Base-by-base conservation (phyloP, 2,888 invertebrate species). In the Macrosoma leucophasiata region DNA sequence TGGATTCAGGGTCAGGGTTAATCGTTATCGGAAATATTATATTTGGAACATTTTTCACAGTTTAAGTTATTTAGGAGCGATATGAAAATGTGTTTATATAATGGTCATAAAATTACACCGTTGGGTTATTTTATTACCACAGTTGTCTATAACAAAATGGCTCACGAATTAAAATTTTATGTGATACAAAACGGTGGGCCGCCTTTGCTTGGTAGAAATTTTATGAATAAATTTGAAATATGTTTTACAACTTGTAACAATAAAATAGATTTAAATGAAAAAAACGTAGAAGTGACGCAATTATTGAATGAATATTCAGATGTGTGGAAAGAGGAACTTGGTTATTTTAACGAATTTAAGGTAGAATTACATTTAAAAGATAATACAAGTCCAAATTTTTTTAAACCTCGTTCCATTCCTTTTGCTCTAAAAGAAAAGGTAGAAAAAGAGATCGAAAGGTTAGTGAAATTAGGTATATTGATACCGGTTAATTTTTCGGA, bases 21-120 rank as follows among this genome's bases (percentile, higher is more conserved):
- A 33, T 23, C 2, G 33, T 33, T 17, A 36, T 41, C 31, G 10
- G 17, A 36, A n/a, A 19, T 15, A 20, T 25, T 36, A 4, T 41
- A 36, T 15, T n/a, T 21, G 5, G 7, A 33, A 24, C 9, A 30
- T 19, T 50, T 46, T 29, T 24, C 23, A n/a, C 18, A 33, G 14
- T 29, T 28, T 5, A 21, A 7, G 14, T 22, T 46, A 17, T 10
- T 19, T 12, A 20, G 33, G 12, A 36, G 38, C 23, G 21, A 32
- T 19, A 24, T 45, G 14, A 43, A 35, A 36, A 46, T 49, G 40
- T 50, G 50, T 37, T 36, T 49, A 2, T 48, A 52, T 19, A 36
- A 46, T 9, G n/a, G n/a, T n/a, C n/a, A n/a, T n/a, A n/a, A n/a
- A n/a, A n/a, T n/a, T n/a, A n/a, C n/a, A n/a, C n/a, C n/a, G n/a